Evolutionary conservation across 2,797 vertebrate species (phyloP), one percentile per base, ranked within the genome.

Genomic region (Ptychadena robeensis): DNA sequence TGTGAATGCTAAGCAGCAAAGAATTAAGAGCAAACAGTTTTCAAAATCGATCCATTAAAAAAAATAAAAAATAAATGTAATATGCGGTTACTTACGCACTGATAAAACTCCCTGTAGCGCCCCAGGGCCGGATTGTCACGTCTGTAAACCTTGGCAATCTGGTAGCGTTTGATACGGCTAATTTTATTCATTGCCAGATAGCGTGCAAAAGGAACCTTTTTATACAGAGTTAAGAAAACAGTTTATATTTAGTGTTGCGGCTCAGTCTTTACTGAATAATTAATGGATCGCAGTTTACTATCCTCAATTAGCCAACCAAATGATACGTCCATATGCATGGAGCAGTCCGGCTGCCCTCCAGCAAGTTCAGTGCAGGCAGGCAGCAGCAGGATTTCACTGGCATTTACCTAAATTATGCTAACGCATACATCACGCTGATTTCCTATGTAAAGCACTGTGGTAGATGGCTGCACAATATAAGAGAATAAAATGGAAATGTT

Each of bases 131-230:
- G 97, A 89, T 97, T 99, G 90, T 98, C 97, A 53, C 97, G 92
- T 35, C 97, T 94, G 90, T 99, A 98, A 0, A 98, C 97, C 90
- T 99, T 99, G 15, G 96, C 96, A 0, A 99, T 89, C 72, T 99
- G 97, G 88, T 98, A 99, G 35, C 97, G 96, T 81, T 98, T 99
- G 82, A 98, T 97, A 88, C 96, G 97, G 81, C 91, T 95, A 83
- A 98, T 92, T 89, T 98, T 99, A 91, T 98, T 98, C 97, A 98
- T 98, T 0, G 97, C 97, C 85, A 98, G 88, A 86, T 96, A 98
- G 64, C 97, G 96, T 63, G 97, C 97, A 48, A 99, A 98, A 10
- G 97, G 97, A 67, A 99, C 97, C 97, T 98, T 75, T 90, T 73
- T 48, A 71, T 9, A 0, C 34, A 30, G 38, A 37, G 90, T 91